These are phyloP conservation scores for Drosophila nigromelanica DNA, from an alignment of 1,140 invertebrate species.

Conservation along the genomic window DNA sequence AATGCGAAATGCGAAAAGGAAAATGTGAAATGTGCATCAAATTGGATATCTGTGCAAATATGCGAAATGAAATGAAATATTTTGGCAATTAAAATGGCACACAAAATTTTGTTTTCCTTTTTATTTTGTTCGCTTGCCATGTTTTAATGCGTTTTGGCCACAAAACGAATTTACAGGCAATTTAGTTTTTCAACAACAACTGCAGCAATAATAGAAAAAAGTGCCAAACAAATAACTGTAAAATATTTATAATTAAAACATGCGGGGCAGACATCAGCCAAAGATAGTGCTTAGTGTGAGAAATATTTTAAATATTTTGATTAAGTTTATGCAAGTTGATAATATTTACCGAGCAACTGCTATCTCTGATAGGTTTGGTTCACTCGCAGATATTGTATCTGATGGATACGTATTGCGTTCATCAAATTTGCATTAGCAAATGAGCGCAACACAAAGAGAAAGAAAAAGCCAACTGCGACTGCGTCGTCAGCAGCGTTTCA, in stretches of 20 bases:
- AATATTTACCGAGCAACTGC: neutral
- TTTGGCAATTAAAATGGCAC: conserved; percentile 72
- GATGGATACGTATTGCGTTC: conserved; percentile 26
- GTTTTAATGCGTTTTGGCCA: conserved; percentile 63
- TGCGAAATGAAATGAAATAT: conserved; percentile 69
- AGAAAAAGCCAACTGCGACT: neutral
- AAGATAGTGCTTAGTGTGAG: neutral
- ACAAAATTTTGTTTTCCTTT: conserved; percentile 34
- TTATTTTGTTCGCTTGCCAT: conserved; percentile 17
- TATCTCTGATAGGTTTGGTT: neutral
- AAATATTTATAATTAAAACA: conserved; percentile 73
- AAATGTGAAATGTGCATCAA: conserved; percentile 42
- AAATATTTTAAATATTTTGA: too few species aligned
- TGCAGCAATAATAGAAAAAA: conserved; percentile 2
- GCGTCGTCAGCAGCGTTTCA: conserved; percentile 60
- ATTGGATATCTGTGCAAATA: conserved; percentile 42
- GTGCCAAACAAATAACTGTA: conserved; percentile 38
- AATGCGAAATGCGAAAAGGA: conserved; percentile 12
- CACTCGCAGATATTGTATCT: conserved; percentile 19
- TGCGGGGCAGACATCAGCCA: conserved; percentile 6
- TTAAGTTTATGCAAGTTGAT: neutral
- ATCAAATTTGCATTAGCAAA: conserved; percentile 74
- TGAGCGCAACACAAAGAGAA: conserved; percentile 44
- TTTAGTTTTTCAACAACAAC: conserved; percentile 21
- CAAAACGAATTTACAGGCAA: conserved; percentile 70